Conservation (phyloP, 2,797 vertebrate genomes). For the Echeneis naucrates region DNA sequence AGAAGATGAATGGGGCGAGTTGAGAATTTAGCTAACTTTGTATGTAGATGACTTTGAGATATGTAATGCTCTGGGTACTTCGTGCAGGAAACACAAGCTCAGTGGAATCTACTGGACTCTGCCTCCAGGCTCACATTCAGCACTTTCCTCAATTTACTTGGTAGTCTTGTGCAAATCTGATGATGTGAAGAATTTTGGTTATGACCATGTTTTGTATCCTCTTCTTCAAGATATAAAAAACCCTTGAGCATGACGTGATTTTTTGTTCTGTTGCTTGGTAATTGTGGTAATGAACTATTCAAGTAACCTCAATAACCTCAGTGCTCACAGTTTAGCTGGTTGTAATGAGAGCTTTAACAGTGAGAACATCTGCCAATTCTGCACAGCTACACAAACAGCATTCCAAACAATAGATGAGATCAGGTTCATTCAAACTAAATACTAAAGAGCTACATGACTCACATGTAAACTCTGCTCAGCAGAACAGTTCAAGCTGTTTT, state of each 20-base stretch:
- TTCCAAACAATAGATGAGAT: constrained; percentile 3
- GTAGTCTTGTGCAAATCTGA: constrained; percentile 24
- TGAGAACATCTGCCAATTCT: constrained; percentile 19
- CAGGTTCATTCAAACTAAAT: constrained; percentile 15
- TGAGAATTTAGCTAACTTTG: constrained; percentile 15
- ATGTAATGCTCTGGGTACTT: constrained; percentile 31
- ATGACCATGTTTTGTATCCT: not conserved
- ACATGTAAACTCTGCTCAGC: constrained; percentile 16
- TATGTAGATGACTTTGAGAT: too few relatives aligned
- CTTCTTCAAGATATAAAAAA: constrained; percentile 26
- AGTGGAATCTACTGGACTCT: constrained; percentile 36
- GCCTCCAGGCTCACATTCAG: constrained; percentile 25
- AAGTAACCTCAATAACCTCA: constrained; percentile 23
- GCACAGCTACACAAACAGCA: constrained; percentile 22
- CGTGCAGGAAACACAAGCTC: constrained; percentile 29
- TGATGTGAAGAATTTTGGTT: constrained; percentile 17
- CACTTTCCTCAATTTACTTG: constrained; percentile 7
- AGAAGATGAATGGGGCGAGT: too few relatives aligned
- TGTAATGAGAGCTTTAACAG: constrained; percentile 29
- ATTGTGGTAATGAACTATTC: constrained; percentile 35
- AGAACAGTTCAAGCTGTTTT: constrained; percentile 8
- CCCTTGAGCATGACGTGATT: constrained; percentile 21
- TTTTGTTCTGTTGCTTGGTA: constrained; percentile 24
- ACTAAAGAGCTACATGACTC: constrained; percentile 18
- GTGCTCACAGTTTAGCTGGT: constrained; percentile 9